phyloP scores from a whole-genome alignment of 2,113 vertebrate genomes.

The Hippocampus guttulatus region DNA sequence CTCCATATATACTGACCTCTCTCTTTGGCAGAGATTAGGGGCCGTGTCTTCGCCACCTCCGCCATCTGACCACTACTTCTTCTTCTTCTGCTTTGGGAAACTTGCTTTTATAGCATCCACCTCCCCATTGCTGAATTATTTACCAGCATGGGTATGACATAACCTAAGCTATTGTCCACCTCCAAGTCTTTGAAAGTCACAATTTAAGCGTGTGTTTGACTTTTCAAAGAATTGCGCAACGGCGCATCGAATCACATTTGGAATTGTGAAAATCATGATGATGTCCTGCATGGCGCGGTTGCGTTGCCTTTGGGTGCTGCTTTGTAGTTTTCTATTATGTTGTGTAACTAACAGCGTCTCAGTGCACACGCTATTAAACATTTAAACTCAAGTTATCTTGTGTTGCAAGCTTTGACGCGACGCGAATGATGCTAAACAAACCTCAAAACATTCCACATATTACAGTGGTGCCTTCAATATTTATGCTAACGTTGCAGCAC shows the following conservation, averaged over 20 bases:
- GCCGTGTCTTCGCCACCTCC: slow-evolving; percentile 62
- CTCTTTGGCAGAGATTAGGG: slow-evolving; percentile 70
- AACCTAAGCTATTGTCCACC: slow-evolving; percentile 56
- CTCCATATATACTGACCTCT: slow-evolving; percentile 62
- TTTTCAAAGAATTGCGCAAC: background rate
- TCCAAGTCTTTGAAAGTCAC: slow-evolving; percentile 1
- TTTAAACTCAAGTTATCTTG: slow-evolving; percentile 23
- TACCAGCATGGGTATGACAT: slow-evolving; percentile 57
- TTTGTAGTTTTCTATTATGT: background rate
- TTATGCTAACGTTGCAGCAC: no score
- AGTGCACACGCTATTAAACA: slow-evolving; percentile 38
- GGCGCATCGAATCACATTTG: background rate
- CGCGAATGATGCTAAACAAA: background rate
- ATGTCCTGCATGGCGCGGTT: no score
- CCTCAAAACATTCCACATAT: no score
- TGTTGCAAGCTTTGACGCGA: slow-evolving; percentile 11
- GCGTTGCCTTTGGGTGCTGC: slow-evolving; percentile 15
- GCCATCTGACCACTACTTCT: slow-evolving; percentile 52
- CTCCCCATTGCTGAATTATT: slow-evolving; percentile 61
- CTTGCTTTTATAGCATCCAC: slow-evolving; percentile 14
- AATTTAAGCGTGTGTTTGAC: background rate
- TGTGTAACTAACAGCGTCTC: slow-evolving; percentile 35
- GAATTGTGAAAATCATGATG: background rate
- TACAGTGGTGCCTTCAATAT: no score
- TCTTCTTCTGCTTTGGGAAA: slow-evolving; percentile 23